These are phyloP conservation scores for Arvicanthis niloticus DNA, from an alignment of 2,113 vertebrate genomes.

Conservation along the genomic window DNA sequence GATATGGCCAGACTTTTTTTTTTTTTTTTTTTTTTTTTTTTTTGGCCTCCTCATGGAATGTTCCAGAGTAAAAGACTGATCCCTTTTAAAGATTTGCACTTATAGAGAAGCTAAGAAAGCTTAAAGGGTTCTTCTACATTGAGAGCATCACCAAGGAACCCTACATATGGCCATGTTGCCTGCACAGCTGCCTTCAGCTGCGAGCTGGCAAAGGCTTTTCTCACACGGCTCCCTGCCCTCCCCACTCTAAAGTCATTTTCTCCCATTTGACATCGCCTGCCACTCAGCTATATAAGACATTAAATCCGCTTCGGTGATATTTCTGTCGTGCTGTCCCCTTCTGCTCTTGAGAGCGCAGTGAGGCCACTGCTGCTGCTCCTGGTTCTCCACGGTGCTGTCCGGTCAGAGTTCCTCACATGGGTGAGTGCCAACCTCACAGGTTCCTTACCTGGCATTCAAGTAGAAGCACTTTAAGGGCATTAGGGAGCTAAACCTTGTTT, in stretches of 20 bases:
- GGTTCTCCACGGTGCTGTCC: background rate
- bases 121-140: background rate
- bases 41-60: background rate
- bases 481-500: too few relatives aligned
- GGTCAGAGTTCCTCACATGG: too few relatives aligned
- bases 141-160: background rate
- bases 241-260: background rate
- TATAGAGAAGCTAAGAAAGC: background rate
- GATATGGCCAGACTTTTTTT: background rate
- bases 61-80: background rate
- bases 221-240: too few relatives aligned
- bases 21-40: too few relatives aligned
- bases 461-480: background rate
- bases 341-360: rapidly evolving
- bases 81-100: background rate
- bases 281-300: background rate
- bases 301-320: background rate
- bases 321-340: background rate
- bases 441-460: background rate
- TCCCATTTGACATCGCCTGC: background rate
- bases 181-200: rapidly evolving
- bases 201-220: too few relatives aligned
- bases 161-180: background rate
- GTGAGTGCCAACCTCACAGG: too few relatives aligned
- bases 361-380: background rate